These are phyloP conservation scores for Cylas formicarius DNA, from an alignment of 1,140 invertebrate species.

Conservation along the genomic window DNA sequence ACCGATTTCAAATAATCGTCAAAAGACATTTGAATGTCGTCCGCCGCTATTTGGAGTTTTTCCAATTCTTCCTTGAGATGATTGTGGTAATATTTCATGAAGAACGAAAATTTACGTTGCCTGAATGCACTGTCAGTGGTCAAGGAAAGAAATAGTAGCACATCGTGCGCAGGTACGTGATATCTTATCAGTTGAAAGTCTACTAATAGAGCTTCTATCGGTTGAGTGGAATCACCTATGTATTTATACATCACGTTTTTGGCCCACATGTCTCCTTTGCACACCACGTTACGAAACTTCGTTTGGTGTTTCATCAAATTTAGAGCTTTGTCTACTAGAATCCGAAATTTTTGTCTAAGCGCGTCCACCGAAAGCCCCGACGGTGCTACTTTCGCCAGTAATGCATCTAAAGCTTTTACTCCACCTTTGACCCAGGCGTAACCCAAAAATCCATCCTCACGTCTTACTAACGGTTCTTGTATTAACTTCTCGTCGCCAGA, in stretches of 20 bases:
- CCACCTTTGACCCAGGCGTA: constrained; percentile 43
- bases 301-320: constrained; percentile 44
- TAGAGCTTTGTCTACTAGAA: constrained; percentile 36
- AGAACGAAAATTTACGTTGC: constrained; percentile 11
- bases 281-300: constrained; percentile 48
- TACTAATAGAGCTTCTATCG: constrained; percentile 46
- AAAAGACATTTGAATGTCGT: constrained; percentile 7
- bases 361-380: constrained; percentile 32
- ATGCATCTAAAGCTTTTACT: constrained; percentile 42
- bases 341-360: constrained; percentile 35
- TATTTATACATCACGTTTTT: constrained; percentile 57
- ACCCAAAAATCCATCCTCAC: constrained; percentile 34
- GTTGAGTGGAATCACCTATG: constrained; percentile 17
- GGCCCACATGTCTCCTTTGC: constrained; percentile 55
- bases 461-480: constrained; percentile 46
- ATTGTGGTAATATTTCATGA: constrained; percentile 14
- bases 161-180: constrained; percentile 18
- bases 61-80: constrained; percentile 1
- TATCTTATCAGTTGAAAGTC: constrained; percentile 57
- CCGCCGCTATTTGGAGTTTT: background rate
- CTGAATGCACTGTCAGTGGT: constrained; percentile 9
- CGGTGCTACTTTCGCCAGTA: constrained; percentile 40
- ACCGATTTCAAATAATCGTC: constrained; percentile 15
- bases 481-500: constrained; percentile 42
- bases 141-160: constrained; percentile 13